Base-by-base conservation (phyloP, 2,113 vertebrate genomes). In the Dolichallabes microphthalmus region DNA sequence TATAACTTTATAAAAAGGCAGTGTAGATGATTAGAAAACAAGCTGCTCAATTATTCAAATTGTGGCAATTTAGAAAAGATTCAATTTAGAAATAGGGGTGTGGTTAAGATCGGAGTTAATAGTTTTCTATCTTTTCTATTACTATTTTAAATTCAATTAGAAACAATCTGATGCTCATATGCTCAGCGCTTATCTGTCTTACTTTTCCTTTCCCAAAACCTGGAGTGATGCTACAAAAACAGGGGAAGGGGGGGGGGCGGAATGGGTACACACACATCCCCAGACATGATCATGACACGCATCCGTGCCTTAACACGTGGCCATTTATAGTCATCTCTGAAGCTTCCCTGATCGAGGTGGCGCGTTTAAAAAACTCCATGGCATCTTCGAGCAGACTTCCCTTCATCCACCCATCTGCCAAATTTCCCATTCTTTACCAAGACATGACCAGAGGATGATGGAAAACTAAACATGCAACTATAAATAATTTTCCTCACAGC, bases 341-440 rank as follows among this genome's bases (percentile, higher is more conserved):
- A 30, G 52, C 52, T 27, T 55, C 52, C 17, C 76, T 25, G 27
- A 78, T 20, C 5, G 75, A 17, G n/a, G 27, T 30, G 2, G 30
- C 17, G 52, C 13, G 32, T 75, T 45, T 25, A 61, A 64, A 80
- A 80, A 53, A 5, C n/a, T 58, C 19, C 1, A 9, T 61, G 25
- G 30, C 68, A 14, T 74, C 55, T 89, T 86, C 92, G 94, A 91
- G 93, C 71, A 87, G 86, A 87, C 91, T 87, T 1, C 82, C 71
- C 25, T 75, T 87, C 87, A 57, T 30, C 90, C 92, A 91, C 90
- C 89, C 90, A 91, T 92, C 90, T 91, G 87, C 88, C 93, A 86
- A 91, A 93, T 92, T 95, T 97, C 96, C 95, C 96, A 93, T 88
- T 89, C 92, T 94, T 94, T 93, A 94, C 91, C 89, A 86, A 69